These are phyloP conservation scores for Ataeniobius toweri DNA, from an alignment of 2,797 vertebrate species.

Conservation along the genomic window DNA sequence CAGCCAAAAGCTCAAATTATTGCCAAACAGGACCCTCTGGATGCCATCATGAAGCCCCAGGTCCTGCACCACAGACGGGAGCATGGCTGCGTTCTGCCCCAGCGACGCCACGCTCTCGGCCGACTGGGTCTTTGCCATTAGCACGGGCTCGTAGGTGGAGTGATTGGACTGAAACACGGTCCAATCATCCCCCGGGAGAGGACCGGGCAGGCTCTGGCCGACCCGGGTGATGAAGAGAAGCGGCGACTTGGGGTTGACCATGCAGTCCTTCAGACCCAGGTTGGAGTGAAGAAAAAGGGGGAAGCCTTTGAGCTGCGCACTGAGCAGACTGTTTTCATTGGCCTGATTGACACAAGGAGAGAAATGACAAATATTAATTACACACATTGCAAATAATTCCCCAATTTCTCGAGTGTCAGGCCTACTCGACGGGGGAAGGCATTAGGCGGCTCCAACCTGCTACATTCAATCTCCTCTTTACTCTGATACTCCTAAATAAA, in stretches of 20 bases:
- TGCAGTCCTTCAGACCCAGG: slow-evolving; percentile 96
- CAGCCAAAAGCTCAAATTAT: slow-evolving; percentile 98
- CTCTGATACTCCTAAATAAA: background rate
- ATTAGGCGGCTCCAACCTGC: slow-evolving; percentile 67
- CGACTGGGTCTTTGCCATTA: slow-evolving; percentile 94
- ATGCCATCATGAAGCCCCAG: slow-evolving; percentile 96
- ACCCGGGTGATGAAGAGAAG: slow-evolving; percentile 94
- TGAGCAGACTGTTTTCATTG: slow-evolving; percentile 98
- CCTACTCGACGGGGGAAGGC: slow-evolving; percentile 56
- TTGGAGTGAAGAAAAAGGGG: slow-evolving; percentile 98
- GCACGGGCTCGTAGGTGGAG: slow-evolving; percentile 94
- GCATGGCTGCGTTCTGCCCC: slow-evolving; percentile 87
- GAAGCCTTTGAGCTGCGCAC: slow-evolving; percentile 97
- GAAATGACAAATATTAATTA: slow-evolving; percentile 57
- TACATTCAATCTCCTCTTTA: slow-evolving; percentile 48
- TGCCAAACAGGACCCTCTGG: slow-evolving; percentile 96
- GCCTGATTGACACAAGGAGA: slow-evolving; percentile 79
- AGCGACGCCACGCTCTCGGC: slow-evolving; percentile 89
- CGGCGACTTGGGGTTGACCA: slow-evolving; percentile 94
- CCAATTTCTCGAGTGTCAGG: slow-evolving; percentile 63
- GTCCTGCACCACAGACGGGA: slow-evolving; percentile 97
- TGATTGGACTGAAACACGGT: slow-evolving; percentile 99
- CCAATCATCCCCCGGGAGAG: slow-evolving; percentile 96
- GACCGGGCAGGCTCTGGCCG: slow-evolving; percentile 90
- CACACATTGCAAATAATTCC: slow-evolving; percentile 55